phyloP scores from a whole-genome alignment of 2,888 invertebrate species.

The Drosophila meridiana region DNA sequence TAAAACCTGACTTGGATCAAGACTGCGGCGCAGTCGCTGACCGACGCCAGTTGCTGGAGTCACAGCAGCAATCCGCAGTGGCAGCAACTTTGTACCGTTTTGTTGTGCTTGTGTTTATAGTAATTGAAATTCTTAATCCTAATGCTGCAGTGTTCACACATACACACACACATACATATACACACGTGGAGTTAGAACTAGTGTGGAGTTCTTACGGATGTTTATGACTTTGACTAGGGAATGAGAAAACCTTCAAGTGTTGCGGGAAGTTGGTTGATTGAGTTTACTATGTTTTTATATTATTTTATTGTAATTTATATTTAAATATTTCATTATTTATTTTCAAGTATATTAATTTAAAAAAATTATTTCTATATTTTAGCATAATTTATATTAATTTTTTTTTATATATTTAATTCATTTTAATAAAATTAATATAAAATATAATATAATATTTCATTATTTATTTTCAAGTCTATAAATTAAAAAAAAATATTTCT shows the following conservation, averaged over 20 bases:
- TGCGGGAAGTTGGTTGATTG: neutral
- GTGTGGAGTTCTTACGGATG: neutral
- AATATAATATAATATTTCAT: too few relatives aligned
- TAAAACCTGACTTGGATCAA: conserved; percentile 20
- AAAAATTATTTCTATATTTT: too few relatives aligned
- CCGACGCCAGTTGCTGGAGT: neutral
- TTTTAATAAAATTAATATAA: too few relatives aligned
- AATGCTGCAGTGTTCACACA: neutral
- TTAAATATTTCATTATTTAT: neutral
- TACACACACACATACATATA: neutral
- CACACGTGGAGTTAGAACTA: neutral
- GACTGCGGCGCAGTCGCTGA: neutral
- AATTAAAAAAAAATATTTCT: too few relatives aligned
- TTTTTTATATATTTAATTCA: too few relatives aligned
- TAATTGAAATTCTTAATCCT: conserved; percentile 2
- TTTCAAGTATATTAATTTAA: too few relatives aligned
- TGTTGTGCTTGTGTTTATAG: neutral
- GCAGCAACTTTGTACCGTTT: neutral
- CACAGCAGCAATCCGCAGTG: neutral
- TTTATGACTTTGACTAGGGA: neutral
- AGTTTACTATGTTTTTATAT: too few relatives aligned
- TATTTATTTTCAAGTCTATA: too few relatives aligned
- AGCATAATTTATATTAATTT: too few relatives aligned
- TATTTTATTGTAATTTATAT: neutral
- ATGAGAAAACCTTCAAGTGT: neutral